A percentile compares a stretch with the other conserved stretches of the same genome.
phyloP scores from a whole-genome alignment of 64 coral and sea anemone species.

The Pocillopora verrucosa region DNA sequence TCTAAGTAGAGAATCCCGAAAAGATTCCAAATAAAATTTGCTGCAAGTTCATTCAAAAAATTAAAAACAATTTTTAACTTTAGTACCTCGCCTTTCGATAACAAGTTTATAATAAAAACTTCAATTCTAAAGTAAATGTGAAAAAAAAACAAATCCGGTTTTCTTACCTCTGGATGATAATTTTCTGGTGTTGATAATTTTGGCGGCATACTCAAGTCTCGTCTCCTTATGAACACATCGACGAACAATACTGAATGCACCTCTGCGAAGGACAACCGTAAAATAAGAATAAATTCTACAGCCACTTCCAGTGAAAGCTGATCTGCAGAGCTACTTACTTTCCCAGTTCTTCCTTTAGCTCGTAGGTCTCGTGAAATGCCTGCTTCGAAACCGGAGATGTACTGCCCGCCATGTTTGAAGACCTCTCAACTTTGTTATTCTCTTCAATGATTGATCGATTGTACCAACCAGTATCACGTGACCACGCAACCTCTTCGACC shows the following conservation, averaged over 20 bases:
- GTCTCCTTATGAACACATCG: constrained; percentile 95
- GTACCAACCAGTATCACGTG: constrained; percentile 57
- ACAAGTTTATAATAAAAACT: neutral
- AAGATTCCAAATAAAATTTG: neutral
- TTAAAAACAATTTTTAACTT: neutral
- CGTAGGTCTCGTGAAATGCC: constrained; percentile 91
- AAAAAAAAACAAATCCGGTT: neutral
- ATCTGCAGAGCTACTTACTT: constrained; percentile 65
- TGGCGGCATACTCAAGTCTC: constrained; percentile 95
- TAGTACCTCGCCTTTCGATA: neutral
- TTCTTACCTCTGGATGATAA: constrained; percentile 95
- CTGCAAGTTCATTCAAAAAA: neutral
- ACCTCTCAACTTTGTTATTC: constrained; percentile 46
- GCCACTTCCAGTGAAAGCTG: constrained; percentile 1
- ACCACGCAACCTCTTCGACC: neutral
- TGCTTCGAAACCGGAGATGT: constrained; percentile 28
- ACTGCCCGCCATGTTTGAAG: constrained; percentile 87
- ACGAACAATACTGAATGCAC: constrained; percentile 98
- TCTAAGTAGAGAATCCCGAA: neutral
- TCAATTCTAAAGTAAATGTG: neutral
- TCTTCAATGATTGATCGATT: constrained; percentile 52
- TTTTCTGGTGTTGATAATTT: constrained; percentile 99
- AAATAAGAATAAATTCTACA: constrained; percentile 31
- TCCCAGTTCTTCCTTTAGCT: constrained; percentile 95
- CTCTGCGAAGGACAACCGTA: constrained; percentile 72